Base-by-base conservation (phyloP, 2,888 invertebrate species). In the Catocala sponsa region DNA sequence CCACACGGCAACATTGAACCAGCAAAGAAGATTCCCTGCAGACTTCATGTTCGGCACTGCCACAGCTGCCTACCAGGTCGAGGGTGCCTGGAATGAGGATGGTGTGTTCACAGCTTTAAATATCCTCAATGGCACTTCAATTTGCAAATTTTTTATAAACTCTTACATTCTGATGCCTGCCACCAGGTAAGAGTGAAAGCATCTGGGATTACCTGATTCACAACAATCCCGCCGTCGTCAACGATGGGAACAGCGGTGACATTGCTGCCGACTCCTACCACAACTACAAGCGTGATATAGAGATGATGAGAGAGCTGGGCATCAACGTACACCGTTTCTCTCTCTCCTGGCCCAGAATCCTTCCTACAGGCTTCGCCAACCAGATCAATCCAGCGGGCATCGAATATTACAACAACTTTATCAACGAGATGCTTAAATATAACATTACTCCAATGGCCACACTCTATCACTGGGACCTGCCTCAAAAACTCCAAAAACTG, bases 381-480 rank as follows among this genome's bases (percentile, higher is more conserved):
- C 96, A 94, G 0, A 95, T 96, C 72, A 84, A 95, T 6, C 91
- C 95, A 0, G 91, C 95, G 10, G 96, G 96, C 5, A 87, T 97
- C 5, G 85, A 92, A 13, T 96, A 96, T 83, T 97, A 97, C 84
- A 95, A 95, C 69, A 89, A 94, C 61, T 83, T 96, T 0, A 95
- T 97, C 55, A 83, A 96, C 75, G 95, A 95, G 76, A 90, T 97
- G 57, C 62, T 95, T 0, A 92, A 88, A 32, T 95, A 95, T 65
- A 94, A 93, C 42, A 96, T 97, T 57, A 85, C 89, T 57, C 96
- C 97, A 0, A 86, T 95, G 82, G 89, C 95, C 0, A 95, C 95
- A 0, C 82, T 95, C 50, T 94, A 90, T 68, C 95, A 95, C 61
- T 94, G 93, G 89, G 95, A 95, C 72, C 74, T 95, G 55, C 95